Evolutionary conservation across 2,797 vertebrate genomes (phyloP), one percentile per base, ranked within the genome.

Genomic region (Pseudochirops corinnae): DNA sequence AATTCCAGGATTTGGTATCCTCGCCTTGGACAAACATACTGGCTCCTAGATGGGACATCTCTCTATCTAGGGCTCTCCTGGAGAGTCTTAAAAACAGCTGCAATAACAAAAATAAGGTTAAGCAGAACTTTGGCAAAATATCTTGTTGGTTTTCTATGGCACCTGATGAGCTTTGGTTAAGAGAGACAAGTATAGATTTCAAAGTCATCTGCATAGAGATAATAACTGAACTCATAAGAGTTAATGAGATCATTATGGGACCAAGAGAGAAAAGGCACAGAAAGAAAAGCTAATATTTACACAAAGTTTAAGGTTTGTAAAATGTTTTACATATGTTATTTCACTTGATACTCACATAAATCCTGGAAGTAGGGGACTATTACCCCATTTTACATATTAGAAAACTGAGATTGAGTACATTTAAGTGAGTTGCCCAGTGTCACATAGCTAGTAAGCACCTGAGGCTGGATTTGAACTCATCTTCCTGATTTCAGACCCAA

Each of bases 11-110:
- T 57, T 92, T 26, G n/a, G 90, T 97, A 92, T 94, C 96, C 94
- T 87, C 97, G 93, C 94, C 92, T 87, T 31, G 39, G 21, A 46
- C 39, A 87, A 87, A 87, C 24, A 87, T 26, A 87, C 74, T 50
- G 93, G 92, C 92, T 92, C 95, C 96, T 95, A 21, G 6, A 16
- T 0, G 39, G 94, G 50, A 90, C 94, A 94, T 93, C 58, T 95
- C 0, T 92, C 0, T 52, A 97, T 97, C 97, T 94, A 60, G 94
- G 91, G 9, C 95, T 97, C 96, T 90, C 56, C 90, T 29, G 33
- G 96, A 93, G 94, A 67, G 93, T 97, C 94, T 58, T 67, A 94
- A 92, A 31, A 95, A 94, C 97, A 97, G 97, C 97, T 97, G 97
- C 94, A 97, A 97, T 90, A 96, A 97, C 97, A 97, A 93, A 96